Percentiles rank a stretch among this genome's conserved stretches.
Conservation (phyloP, 2,113 vertebrate species). For the Cisticola juncidis region DNA sequence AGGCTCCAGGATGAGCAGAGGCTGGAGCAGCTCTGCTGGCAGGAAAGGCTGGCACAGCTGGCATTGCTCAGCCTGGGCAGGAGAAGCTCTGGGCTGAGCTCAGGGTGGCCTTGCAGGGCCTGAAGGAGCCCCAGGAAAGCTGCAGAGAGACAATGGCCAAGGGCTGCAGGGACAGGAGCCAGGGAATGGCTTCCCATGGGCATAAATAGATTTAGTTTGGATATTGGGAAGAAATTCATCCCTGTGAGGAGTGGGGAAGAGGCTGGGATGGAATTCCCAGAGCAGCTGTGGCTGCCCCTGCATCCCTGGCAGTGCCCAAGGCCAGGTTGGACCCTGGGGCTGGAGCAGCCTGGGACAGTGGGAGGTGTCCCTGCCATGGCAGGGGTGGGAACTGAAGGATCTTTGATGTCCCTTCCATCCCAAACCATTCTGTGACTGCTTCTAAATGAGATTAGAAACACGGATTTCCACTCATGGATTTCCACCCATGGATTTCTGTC, state of each 20-base stretch:
- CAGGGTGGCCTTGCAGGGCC: too few relatives aligned
- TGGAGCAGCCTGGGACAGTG: neutral
- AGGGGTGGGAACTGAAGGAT: accelerated
- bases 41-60: neutral
- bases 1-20: neutral
- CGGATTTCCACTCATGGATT: neutral
- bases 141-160: too few relatives aligned
- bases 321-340: neutral
- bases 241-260: neutral
- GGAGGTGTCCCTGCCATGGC: neutral
- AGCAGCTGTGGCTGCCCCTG: too few relatives aligned
- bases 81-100: too few relatives aligned
- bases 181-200: too few relatives aligned
- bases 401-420: neutral
- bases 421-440: neutral
- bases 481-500: neutral
- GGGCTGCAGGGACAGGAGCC: too few relatives aligned
- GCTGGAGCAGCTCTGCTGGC: neutral
- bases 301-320: neutral
- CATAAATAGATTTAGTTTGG: too few relatives aligned
- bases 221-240: neutral
- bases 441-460: neutral
- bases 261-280: too few relatives aligned
- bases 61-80: neutral
- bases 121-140: too few relatives aligned